phyloP scores from a whole-genome alignment of 1,140 invertebrate species.

The Listronotus oregonensis region DNA sequence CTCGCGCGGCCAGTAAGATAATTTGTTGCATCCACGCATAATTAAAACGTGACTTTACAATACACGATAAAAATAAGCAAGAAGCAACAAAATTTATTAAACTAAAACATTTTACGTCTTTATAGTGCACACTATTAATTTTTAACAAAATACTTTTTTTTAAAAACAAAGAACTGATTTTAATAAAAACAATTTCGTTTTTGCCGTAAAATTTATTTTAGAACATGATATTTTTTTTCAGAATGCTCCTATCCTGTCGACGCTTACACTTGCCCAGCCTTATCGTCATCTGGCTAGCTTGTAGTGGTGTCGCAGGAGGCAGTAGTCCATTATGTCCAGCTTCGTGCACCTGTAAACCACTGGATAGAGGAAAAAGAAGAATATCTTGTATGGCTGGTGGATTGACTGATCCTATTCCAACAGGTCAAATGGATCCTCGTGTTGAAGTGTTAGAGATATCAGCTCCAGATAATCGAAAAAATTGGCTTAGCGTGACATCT shows the following conservation, averaged over 20 bases:
- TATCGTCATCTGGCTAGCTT: conserved; percentile 48
- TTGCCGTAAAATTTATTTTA: too few relatives aligned
- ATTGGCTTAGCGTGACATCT: conserved; percentile 72
- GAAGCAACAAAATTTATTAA: too few relatives aligned
- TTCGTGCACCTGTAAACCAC: conserved; percentile 47
- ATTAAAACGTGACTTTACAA: too few relatives aligned
- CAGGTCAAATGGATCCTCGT: conserved; percentile 64
- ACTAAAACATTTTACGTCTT: too few relatives aligned
- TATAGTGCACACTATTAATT: too few relatives aligned
- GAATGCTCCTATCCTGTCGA: conserved; percentile 49
- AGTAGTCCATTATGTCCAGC: conserved; percentile 54
- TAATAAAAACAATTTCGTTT: too few relatives aligned
- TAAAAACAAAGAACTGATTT: too few relatives aligned
- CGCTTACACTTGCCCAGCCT: conserved; percentile 43
- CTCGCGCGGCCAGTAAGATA: too few relatives aligned
- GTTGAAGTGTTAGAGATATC: conserved; percentile 72
- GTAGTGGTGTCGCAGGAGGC: conserved; percentile 39
- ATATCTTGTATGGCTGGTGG: conserved; percentile 62
- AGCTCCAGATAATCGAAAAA: conserved; percentile 65
- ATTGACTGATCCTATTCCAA: conserved; percentile 65
- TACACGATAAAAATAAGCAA: too few relatives aligned
- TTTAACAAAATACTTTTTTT: too few relatives aligned
- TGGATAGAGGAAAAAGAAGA: conserved; percentile 46
- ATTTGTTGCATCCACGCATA: too few relatives aligned
- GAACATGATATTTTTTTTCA: conserved; percentile 40